Base-by-base conservation (phyloP, 2,888 invertebrate genomes). In the Amphiduros pacificus region DNA sequence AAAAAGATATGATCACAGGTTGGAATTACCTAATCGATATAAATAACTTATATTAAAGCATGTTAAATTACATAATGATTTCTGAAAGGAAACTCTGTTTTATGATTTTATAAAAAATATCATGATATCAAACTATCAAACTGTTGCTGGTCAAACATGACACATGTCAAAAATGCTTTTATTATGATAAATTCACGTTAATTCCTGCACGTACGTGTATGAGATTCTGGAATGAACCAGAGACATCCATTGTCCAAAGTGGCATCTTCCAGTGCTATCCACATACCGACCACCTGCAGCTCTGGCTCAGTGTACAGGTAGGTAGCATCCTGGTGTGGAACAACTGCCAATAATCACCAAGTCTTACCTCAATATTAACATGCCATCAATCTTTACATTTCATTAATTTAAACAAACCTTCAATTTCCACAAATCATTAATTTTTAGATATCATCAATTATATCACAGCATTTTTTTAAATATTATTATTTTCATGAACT, bases 251-350 rank as follows among this genome's bases (percentile, higher is more conserved):
- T 99, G 77, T 95, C 91, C 20, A 89, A 67, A 0, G 92, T 93
- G 0, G 95, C 92, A 76, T 98, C 94, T 75, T 98, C 95, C 4
- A 99, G 83, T 0, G 99, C 94, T 67, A 99, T 90, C 99, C 99
- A 99, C 76, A 96, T 90, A 0, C 97, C 98, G 1, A 92, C 82
- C 0, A 92, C 85, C 11, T 56, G 56, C 27, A 17, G 17, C 27
- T 53, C 31, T 11, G 69, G 96, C 22, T 91, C 91, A 0, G 94
- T 92, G 78, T 91, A 87, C 48, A 99, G 85, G 80, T 90, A 99
- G 2, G 92, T 89, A 0, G 91, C 89, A 80, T 99, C 99, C 83
- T 85, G 85, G 71, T 86, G 86, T 89, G 84, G 80, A 6, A 74
- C 73, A 5, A 86, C 86, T 77, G 75, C 11, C 70, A 67, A 44